Evolutionary conservation across 2,888 invertebrate genomes (phyloP), one percentile per base, ranked within the genome.

Genomic region (Reticulitermes lucifugus): DNA sequence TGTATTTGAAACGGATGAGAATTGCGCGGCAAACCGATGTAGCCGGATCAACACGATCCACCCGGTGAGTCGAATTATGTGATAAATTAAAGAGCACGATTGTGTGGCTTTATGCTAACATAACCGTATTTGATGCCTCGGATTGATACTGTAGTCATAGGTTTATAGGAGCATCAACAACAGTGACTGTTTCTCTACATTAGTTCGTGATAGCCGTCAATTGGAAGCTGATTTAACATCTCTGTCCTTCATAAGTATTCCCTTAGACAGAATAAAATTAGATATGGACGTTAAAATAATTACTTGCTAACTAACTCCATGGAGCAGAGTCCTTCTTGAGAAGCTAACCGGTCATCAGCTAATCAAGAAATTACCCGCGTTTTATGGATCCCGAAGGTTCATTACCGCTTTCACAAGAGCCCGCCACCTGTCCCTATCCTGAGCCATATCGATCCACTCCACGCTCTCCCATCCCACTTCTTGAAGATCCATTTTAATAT

Each of bases 21-120:
- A 73, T 35, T 73, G 73, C 35, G 22, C 77, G 12, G 22, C 77
- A 3, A 77, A 22, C 77, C 77, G 18, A 73, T 65, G 25, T 25
- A 65, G 65, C 65, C 9, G 65, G 65, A 65, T 65, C 65, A 65
- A 25, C 65, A 18, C 4, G 18, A 73, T 73, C 73, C 21, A 21
- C 25, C 73, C 21, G 51, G 46, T 77, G 51, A 77, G n/a, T 46
- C n/a, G 51, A 46, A 77, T 77, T 41, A 77, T 22, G 77, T 22
- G 51, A 77, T 77, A 77, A 77, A 77, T 77, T 77, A 77, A 77
- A 77, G 77, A 77, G 77, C 12, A 22, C 77, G 77, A 77, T 77
- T 77, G 77, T 51, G 41, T 5, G 51, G 43, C 18, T 4, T 77
- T 4, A 77, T 77, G 73, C 35, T 25, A 9, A 65, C 65, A 65